These are phyloP conservation scores for Gopherus evgoodei DNA, from an alignment of 2,113 vertebrate genomes.

Conservation along the genomic window DNA sequence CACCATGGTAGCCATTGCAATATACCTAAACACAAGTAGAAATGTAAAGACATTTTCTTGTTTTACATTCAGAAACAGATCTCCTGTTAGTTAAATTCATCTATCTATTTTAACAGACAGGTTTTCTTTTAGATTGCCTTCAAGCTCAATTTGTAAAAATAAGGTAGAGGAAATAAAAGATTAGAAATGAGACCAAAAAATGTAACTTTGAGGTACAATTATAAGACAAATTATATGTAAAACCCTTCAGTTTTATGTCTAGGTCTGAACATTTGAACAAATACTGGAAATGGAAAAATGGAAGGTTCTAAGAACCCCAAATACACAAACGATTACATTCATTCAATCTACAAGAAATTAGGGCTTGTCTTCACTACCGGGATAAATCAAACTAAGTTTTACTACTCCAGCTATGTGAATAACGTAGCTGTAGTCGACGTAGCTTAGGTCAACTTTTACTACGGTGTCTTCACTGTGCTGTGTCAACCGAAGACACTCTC, in stretches of 20 bases:
- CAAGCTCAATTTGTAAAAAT: neutral
- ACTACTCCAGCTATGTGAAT: no score
- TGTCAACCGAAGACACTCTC: no score
- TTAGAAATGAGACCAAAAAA: neutral
- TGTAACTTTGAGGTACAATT: neutral
- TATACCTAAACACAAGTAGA: conserved; percentile 88
- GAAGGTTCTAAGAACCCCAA: neutral
- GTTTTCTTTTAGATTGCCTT: neutral
- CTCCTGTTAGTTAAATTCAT: conserved; percentile 8
- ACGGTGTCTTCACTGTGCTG: no score
- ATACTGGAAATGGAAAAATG: neutral
- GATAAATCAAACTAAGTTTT: no score
- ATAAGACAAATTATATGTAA: neutral
- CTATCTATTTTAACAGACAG: conserved; percentile 1
- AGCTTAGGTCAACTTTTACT: no score
- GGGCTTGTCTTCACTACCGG: no score
- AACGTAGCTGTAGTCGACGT: no score
- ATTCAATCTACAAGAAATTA: neutral
- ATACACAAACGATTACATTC: neutral
- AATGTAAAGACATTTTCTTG: conserved; percentile 61
- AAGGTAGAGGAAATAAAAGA: neutral
- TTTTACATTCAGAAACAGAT: conserved; percentile 53
- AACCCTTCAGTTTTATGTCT: neutral
- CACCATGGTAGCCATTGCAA: conserved; percentile 96
- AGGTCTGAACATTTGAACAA: neutral